Conservation (phyloP, 2,113 vertebrate genomes). For the Oenanthe melanoleuca region DNA sequence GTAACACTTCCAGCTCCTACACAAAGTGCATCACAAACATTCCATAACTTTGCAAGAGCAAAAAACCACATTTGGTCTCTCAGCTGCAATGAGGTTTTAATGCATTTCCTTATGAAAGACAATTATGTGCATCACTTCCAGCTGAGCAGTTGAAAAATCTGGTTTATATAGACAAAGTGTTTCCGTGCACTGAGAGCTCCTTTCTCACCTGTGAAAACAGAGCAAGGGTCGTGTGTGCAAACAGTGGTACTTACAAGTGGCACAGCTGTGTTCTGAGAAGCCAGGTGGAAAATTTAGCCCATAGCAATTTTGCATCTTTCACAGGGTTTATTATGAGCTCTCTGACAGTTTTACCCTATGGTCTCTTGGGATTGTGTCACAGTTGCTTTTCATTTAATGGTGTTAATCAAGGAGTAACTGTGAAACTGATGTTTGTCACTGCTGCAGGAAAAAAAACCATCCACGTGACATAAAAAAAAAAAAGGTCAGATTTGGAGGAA, state of each 20-base stretch:
- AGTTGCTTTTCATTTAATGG: slow-evolving; percentile 50
- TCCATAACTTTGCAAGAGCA: not conserved
- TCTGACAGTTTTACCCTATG: slow-evolving; percentile 34
- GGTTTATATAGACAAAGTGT: not conserved
- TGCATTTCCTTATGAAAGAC: slow-evolving; percentile 5
- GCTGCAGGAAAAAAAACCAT: not conserved
- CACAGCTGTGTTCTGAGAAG: slow-evolving; percentile 59
- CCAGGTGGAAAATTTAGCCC: slow-evolving; percentile 63
- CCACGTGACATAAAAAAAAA: slow-evolving; percentile 16
- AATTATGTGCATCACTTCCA: slow-evolving; percentile 19
- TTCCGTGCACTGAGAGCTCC: not conserved
- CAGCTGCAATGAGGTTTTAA: not conserved
- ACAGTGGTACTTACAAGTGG: slow-evolving; percentile 16
- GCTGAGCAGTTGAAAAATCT: not conserved
- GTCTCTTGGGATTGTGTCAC: slow-evolving; percentile 7
- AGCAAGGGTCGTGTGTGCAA: not conserved
- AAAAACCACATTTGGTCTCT: not conserved
- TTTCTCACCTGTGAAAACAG: slow-evolving; percentile 58
- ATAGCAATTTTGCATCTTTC: slow-evolving; percentile 59
- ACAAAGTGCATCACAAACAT: not conserved
- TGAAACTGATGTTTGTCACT: slow-evolving; percentile 14
- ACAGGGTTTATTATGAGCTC: slow-evolving; percentile 48
- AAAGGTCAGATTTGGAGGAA: not conserved
- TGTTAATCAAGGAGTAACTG: slow-evolving; percentile 56
- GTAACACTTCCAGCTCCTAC: not conserved